Percentiles rank a stretch among this genome's conserved stretches.
phyloP scores from a whole-genome alignment of 1,140 invertebrate genomes.

The Philaenus spumarius region DNA sequence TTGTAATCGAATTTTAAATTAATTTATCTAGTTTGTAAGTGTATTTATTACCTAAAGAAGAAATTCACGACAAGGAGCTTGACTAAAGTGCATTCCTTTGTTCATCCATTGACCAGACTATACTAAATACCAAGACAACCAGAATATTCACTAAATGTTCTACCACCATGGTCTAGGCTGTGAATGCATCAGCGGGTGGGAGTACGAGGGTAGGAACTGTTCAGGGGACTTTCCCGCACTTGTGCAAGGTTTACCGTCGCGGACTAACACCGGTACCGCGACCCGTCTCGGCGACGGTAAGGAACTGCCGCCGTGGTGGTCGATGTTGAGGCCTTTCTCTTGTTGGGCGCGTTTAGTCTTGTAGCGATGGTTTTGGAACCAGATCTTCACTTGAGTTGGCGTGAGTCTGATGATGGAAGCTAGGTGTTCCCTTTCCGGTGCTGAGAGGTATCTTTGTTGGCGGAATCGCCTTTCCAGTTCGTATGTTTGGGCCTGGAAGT shows the following conservation, averaged over 20 bases:
- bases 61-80: no score
- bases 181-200: slow-evolving; percentile 42
- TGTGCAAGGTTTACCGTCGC: slow-evolving; percentile 84
- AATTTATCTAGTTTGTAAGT: no score
- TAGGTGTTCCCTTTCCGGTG: slow-evolving; percentile 91
- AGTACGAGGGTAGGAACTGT: slow-evolving; percentile 39
- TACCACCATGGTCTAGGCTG: slow-evolving; percentile 19
- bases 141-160: no score
- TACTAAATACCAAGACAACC: no score
- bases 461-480: slow-evolving; percentile 92
- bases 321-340: slow-evolving; percentile 64
- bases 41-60: no score
- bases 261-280: slow-evolving; percentile 85
- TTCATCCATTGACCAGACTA: no score
- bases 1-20: no score
- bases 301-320: slow-evolving; percentile 47
- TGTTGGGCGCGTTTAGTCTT: slow-evolving; percentile 91
- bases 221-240: slow-evolving; percentile 18
- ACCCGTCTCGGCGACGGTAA: slow-evolving; percentile 79
- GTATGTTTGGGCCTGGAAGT: slow-evolving; percentile 77
- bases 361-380: slow-evolving; percentile 85
- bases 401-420: slow-evolving; percentile 90
- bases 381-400: slow-evolving; percentile 89
- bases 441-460: slow-evolving; percentile 92
- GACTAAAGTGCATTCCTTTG: no score